Conservation (phyloP, 2,888 invertebrate species). For the Lordiphosa fenestrarum region DNA sequence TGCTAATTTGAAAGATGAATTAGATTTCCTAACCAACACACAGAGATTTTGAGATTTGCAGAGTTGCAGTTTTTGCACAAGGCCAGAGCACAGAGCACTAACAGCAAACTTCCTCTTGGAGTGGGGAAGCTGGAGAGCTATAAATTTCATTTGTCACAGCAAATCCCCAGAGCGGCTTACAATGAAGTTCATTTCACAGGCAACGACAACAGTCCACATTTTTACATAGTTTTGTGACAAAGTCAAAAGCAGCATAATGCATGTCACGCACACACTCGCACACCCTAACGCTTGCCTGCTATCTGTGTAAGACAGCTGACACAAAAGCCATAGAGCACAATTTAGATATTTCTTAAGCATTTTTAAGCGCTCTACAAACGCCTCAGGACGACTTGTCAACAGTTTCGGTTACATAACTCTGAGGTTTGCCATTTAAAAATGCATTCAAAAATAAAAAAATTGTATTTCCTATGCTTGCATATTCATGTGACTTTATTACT, state of each 20-base stretch:
- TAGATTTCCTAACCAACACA: slow-evolving; percentile 52
- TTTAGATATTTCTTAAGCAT: slow-evolving; percentile 70
- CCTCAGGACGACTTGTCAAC: slow-evolving; percentile 54
- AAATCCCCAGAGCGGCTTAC: slow-evolving; percentile 59
- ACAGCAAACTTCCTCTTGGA: not conserved
- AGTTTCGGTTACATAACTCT: slow-evolving; percentile 43
- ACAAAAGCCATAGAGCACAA: slow-evolving; percentile 70
- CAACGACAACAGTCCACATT: slow-evolving; percentile 34
- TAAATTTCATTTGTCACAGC: slow-evolving; percentile 71
- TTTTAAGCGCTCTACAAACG: slow-evolving; percentile 56
- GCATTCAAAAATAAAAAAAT: slow-evolving; percentile 41
- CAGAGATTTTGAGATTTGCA: slow-evolving; percentile 53
- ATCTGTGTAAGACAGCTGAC: slow-evolving; percentile 65
- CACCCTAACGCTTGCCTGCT: slow-evolving; percentile 14
- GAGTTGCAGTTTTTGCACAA: slow-evolving; percentile 46
- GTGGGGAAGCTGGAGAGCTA: slow-evolving; percentile 47
- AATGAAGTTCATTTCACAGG: slow-evolving; percentile 57
- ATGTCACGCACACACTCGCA: slow-evolving; percentile 50
- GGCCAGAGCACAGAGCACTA: not conserved
- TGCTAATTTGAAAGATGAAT: slow-evolving; percentile 70
- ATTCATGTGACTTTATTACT: slow-evolving; percentile 61
- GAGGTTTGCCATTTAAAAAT: slow-evolving; percentile 68
- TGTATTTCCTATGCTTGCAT: slow-evolving; percentile 43
- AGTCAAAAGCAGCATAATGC: slow-evolving; percentile 72
- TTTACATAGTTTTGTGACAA: slow-evolving; percentile 67